Base-by-base conservation (phyloP, 1,140 invertebrate genomes). In the Drosophila pachea region DNA sequence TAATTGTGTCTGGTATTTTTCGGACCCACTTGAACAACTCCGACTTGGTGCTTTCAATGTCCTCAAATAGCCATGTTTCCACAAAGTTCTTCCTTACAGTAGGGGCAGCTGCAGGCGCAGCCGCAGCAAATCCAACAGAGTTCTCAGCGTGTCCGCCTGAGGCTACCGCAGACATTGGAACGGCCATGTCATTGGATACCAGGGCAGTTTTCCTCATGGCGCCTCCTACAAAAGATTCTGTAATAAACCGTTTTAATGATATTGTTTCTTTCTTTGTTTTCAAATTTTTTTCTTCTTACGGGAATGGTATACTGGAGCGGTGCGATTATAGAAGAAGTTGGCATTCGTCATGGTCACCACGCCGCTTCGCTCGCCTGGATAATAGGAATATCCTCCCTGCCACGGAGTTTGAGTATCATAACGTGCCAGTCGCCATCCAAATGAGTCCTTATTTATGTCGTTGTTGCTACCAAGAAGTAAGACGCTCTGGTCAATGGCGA, bases 401-500 rank as follows among this genome's bases (percentile, higher is more conserved):
- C 74, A 83, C 11, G 88, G 88, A 11, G 88, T 89, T 5, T 50
- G 36, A 0, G 88, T 88, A 12, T 74, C 69, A 14, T 76, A 89
- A 6, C 88, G 40, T 54, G 67, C 75, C 66, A 89, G 66, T 22
- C 90, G 71, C 87, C 87, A 91, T 6, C 82, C 74, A 4, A 90
- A 83, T 4, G 91, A 74, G 47, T 88, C 60, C 50, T 81, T 65
- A 35, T 33, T 71, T 9, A 89, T 43, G 35, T 88, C 87, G 33
- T 88, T 87, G 22, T 76, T 79, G 43, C 7, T 47, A 35, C 78
- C 82, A 9, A 98, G 90, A 2, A 96, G 81, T 0, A 95, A 83
- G 0, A 97, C 95, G 89, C 95, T 95, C 89, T 98, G 95, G 90
- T 98, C 97, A 4, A 98, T 92, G 1, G 87, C 97, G 60, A 97